Percentiles rank a stretch among this genome's conserved stretches.
Conservation (phyloP, 2,888 invertebrate species). For the Pimpla rufipes region DNA sequence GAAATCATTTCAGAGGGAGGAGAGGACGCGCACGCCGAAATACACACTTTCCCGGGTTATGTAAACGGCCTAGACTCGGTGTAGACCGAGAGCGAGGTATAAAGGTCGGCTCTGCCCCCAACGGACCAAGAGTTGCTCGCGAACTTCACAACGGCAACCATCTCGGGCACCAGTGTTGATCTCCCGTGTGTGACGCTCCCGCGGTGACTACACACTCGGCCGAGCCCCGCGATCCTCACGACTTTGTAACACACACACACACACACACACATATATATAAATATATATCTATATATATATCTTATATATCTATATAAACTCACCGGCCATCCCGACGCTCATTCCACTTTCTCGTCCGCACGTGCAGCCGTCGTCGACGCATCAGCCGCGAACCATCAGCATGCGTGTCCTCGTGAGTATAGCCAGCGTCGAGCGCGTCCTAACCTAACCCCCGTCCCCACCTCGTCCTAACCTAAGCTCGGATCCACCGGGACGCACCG, state of each 20-base stretch:
- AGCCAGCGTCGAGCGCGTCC: background rate
- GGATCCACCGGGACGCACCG: no score
- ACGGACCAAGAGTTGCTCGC: conserved; percentile 83
- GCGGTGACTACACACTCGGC: background rate
- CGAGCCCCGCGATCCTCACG: background rate
- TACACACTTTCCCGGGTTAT: conserved; percentile 84
- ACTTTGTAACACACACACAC: background rate
- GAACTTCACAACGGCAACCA: conserved; percentile 83
- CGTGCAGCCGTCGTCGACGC: conserved; percentile 54
- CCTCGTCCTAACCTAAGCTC: background rate
- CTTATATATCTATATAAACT: conserved; percentile 26
- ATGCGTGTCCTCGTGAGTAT: conserved; percentile 78
- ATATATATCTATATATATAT: conserved; percentile 8
- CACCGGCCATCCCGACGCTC: conserved; percentile 6
- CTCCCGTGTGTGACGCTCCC: conserved; percentile 74
- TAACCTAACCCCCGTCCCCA: background rate
- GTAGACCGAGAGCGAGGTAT: conserved; percentile 80
- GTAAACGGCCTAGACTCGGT: conserved; percentile 80
- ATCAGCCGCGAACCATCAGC: conserved; percentile 68
- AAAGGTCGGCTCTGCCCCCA: conserved; percentile 84
- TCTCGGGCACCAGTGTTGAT: conserved; percentile 72
- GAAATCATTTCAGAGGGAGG: conserved; percentile 64
- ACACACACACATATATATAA: conserved; percentile 8
- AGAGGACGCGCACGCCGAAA: conserved; percentile 76
- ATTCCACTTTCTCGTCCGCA: conserved; percentile 62